phyloP scores from a whole-genome alignment of 1,140 invertebrate genomes.

The Schlechtendalia chinensis region DNA sequence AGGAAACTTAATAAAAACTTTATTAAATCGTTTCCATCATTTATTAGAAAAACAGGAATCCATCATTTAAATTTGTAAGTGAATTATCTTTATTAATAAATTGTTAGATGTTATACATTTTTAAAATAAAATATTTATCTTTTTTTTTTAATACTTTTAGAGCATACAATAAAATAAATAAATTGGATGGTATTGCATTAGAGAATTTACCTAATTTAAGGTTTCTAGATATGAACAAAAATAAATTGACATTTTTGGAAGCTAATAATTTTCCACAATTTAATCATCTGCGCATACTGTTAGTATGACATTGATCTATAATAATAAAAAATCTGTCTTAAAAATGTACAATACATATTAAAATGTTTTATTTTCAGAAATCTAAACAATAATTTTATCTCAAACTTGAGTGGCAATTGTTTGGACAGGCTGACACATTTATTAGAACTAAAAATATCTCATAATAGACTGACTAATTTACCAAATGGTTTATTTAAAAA shows the following conservation, averaged over 20 bases:
- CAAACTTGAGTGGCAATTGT: conserved; percentile 72
- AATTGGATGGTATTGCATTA: conserved; percentile 55
- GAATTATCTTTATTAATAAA: not conserved
- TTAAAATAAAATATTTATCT: not conserved
- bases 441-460: conserved; percentile 72
- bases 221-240: conserved; percentile 64
- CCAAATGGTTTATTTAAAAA: conserved; percentile 85
- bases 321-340: conserved; percentile 52
- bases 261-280: conserved; percentile 58
- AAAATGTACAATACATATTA: conserved; percentile 51
- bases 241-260: conserved; percentile 63
- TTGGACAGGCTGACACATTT: conserved; percentile 75
- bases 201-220: conserved; percentile 63
- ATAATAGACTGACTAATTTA: conserved; percentile 74
- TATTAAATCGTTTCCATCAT: conserved; percentile 2
- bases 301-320: conserved; percentile 54
- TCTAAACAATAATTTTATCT: conserved; percentile 77
- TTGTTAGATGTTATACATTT: not conserved
- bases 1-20: conserved; percentile 30
- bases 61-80: conserved; percentile 36
- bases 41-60: not conserved
- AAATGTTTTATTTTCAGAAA: conserved; percentile 62
- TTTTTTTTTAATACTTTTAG: conserved; percentile 3
- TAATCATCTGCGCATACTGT: conserved; percentile 59
- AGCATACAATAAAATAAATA: conserved; percentile 41